Percentiles rank a stretch among this genome's conserved stretches.
Evolutionary conservation across 2,888 invertebrate species (phyloP).

Genomic region (Dinocampus coccinellae): DNA sequence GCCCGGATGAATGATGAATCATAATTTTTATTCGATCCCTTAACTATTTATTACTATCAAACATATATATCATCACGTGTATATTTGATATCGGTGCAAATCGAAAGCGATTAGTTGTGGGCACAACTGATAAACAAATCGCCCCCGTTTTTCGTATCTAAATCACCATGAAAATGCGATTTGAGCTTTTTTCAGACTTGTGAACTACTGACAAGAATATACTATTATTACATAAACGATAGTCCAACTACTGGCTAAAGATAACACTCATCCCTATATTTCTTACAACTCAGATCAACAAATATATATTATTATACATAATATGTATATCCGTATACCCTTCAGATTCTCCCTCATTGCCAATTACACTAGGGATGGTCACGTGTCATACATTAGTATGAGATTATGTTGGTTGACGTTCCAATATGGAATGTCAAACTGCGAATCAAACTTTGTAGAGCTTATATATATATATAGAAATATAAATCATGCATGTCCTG

Average conservation of each 20-base stretch:
- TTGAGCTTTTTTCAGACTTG: constrained; percentile 22
- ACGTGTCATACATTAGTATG: constrained; percentile 58
- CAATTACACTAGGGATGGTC: constrained; percentile 49
- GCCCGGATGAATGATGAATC: neutral
- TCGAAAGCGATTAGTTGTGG: constrained; percentile 38
- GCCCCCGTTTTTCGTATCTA: constrained; percentile 47
- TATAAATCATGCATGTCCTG: too few relatives aligned
- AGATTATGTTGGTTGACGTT: constrained; percentile 55
- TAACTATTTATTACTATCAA: neutral
- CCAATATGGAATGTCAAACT: constrained; percentile 27
- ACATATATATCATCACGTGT: neutral
- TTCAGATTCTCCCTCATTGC: constrained; percentile 36
- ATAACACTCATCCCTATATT: constrained; percentile 46
- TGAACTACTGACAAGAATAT: neutral
- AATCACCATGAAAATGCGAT: constrained; percentile 47
- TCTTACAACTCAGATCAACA: constrained; percentile 2
- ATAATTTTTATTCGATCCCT: neutral
- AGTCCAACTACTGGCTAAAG: constrained; percentile 43
- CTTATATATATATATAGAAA: neutral
- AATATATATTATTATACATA: constrained; percentile 7
- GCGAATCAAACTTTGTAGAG: constrained; percentile 2
- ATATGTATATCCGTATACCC: constrained; percentile 10
- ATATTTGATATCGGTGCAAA: constrained; percentile 32
- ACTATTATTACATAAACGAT: constrained; percentile 26
- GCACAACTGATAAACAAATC: constrained; percentile 39